phyloP scores from a whole-genome alignment of 2,113 vertebrate species.

The Microtus ochrogaster region DNA sequence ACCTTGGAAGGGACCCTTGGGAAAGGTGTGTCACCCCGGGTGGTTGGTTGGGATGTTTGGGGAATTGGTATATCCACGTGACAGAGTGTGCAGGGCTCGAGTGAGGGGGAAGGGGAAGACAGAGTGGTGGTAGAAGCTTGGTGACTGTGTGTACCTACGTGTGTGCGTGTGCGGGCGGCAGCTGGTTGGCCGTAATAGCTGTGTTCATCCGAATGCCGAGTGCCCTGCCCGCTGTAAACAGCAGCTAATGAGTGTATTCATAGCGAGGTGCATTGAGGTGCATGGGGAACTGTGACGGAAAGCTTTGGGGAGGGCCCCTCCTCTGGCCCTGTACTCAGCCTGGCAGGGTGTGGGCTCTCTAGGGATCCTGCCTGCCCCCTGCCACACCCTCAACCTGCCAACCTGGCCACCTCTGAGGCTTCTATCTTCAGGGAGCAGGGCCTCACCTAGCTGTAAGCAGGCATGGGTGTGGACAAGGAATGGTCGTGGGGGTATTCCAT shows the following conservation, averaged over 20 bases:
- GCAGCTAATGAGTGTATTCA: conserved; percentile 73
- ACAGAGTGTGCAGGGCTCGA: neutral
- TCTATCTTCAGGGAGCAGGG: neutral
- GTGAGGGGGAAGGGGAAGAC: neutral
- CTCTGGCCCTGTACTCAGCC: neutral
- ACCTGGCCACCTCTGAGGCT: neutral
- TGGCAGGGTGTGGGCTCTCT: conserved; percentile 22
- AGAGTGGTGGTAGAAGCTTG: neutral
- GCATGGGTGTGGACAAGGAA: neutral
- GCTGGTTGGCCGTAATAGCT: conserved; percentile 44
- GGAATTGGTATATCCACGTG: neutral
- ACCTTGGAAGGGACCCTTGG: neutral
- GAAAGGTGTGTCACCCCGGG: neutral
- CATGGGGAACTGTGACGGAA: neutral
- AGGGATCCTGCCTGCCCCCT: conserved; percentile 31
- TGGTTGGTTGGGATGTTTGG: neutral
- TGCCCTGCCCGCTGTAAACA: conserved; percentile 59
- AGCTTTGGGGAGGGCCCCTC: neutral
- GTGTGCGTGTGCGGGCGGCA: neutral
- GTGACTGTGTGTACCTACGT: conserved; percentile 25
- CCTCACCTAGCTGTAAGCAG: neutral
- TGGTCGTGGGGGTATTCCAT: neutral
- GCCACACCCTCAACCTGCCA: conserved; percentile 59
- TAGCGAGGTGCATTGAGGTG: conserved; percentile 53
- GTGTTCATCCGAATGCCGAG: neutral